Percentiles rank a stretch among this genome's conserved stretches.
Conservation (phyloP, 1,140 invertebrate genomes). For the Drosophila varians region DNA sequence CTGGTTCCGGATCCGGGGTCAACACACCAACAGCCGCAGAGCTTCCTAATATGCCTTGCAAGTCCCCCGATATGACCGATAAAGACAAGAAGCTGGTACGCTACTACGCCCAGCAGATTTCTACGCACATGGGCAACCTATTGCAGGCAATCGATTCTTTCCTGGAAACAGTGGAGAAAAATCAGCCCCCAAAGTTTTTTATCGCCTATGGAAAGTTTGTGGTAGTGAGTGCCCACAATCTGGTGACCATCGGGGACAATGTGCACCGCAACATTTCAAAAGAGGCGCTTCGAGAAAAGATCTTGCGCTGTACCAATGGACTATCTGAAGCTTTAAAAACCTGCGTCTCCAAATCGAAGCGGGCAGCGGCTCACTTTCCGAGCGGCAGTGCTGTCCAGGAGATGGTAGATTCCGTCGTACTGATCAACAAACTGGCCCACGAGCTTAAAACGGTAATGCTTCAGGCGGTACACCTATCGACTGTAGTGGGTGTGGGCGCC, state of each 20-base stretch:
- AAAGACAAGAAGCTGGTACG: conserved; percentile 93
- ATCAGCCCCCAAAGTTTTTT: conserved; percentile 96
- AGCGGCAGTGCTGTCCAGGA: conserved; percentile 94
- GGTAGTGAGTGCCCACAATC: conserved; percentile 94
- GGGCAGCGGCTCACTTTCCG: conserved; percentile 95
- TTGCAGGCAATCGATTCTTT: conserved; percentile 96
- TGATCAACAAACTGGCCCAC: conserved; percentile 90
- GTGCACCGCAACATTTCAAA: conserved; percentile 92
- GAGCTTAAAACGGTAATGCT: conserved; percentile 89
- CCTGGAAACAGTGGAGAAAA: conserved; percentile 94
- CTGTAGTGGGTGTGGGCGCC: conserved; percentile 48
- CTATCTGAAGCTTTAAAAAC: conserved; percentile 93
- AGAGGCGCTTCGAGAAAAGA: conserved; percentile 88
- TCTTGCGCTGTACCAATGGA: conserved; percentile 91
- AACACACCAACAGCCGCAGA: conserved; percentile 83
- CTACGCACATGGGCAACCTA: conserved; percentile 92
- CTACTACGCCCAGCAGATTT: conserved; percentile 94
- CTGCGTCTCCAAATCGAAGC: conserved; percentile 94
- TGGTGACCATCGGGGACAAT: conserved; percentile 97
- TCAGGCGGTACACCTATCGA: conserved; percentile 83
- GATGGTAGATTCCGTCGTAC: conserved; percentile 95
- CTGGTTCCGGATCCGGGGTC: conserved; percentile 18
- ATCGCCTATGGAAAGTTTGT: conserved; percentile 97
- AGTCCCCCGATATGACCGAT: conserved; percentile 86
- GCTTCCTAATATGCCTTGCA: conserved; percentile 65